A percentile compares a stretch with the other conserved stretches of the same genome.
Evolutionary conservation across 1,140 invertebrate species (phyloP).

Genomic region (Hyphantria cunea): DNA sequence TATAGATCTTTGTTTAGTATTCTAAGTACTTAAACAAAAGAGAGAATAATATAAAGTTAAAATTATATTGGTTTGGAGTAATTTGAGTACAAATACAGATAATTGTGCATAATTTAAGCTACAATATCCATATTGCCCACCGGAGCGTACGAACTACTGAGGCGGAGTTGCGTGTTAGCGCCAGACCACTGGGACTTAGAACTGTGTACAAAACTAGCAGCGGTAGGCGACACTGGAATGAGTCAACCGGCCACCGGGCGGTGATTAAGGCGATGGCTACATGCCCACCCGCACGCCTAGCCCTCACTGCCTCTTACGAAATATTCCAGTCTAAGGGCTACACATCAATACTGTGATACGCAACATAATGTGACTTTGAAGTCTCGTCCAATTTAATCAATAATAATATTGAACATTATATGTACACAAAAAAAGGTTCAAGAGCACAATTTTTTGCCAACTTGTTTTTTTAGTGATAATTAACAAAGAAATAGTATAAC

Average conservation of each 20-base stretch:
- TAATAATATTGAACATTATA: too few relatives aligned
- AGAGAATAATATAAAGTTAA: slow-evolving; percentile 12
- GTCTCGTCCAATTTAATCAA: too few relatives aligned
- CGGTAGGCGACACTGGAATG: slow-evolving; percentile 42
- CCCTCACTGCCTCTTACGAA: slow-evolving; percentile 33
- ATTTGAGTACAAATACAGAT: slow-evolving; percentile 30
- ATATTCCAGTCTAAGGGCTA: slow-evolving; percentile 20
- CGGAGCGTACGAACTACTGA: slow-evolving; percentile 63
- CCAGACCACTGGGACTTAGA: slow-evolving; percentile 54
- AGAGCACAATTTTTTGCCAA: too few relatives aligned
- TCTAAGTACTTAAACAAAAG: too few relatives aligned
- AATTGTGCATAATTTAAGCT: slow-evolving; percentile 48
- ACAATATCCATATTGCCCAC: slow-evolving; percentile 60
- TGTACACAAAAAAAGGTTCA: too few relatives aligned
- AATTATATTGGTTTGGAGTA: slow-evolving; percentile 16
- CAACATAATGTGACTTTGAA: too few relatives aligned
- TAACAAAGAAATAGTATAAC: too few relatives aligned
- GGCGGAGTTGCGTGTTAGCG: slow-evolving; percentile 61
- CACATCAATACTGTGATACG: neutral
- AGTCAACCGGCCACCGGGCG: slow-evolving; percentile 49
- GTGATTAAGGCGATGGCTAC: slow-evolving; percentile 51
- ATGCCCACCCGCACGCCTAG: slow-evolving; percentile 39
- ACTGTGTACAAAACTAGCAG: slow-evolving; percentile 49
- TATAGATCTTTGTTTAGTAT: too few relatives aligned
- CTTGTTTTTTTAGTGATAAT: too few relatives aligned